Conservation (phyloP, 2,797 vertebrate species). For the Spinus olivaceus region DNA sequence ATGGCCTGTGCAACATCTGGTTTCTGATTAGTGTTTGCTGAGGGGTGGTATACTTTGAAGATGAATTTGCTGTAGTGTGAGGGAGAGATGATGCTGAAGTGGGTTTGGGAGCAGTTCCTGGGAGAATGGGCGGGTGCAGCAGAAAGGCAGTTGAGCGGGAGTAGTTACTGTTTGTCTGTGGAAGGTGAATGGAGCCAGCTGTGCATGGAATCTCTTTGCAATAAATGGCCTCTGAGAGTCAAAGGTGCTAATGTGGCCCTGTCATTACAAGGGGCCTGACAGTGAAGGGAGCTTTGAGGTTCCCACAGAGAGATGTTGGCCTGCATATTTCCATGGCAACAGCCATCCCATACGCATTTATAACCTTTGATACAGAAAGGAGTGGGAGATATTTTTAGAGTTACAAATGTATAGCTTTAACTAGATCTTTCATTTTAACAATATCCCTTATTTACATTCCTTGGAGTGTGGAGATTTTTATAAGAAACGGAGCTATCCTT, state of each 20-base stretch:
- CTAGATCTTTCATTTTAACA: not conserved
- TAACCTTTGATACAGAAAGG: not conserved
- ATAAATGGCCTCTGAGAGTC: slow-evolving; percentile 19
- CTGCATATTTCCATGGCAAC: slow-evolving; percentile 46
- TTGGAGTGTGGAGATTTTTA: not conserved
- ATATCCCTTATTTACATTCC: not conserved
- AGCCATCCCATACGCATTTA: not conserved
- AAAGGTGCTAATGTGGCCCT: slow-evolving; percentile 20
- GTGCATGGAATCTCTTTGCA: not conserved
- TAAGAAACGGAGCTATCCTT: not conserved
- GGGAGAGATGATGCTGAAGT: not conserved
- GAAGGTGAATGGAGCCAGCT: not conserved
- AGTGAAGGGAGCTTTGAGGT: slow-evolving; percentile 15
- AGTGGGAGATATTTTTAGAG: not conserved
- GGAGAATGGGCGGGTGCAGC: not conserved
- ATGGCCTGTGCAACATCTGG: not conserved
- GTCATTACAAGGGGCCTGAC: not conserved
- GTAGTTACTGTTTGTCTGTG: not conserved
- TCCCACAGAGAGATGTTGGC: not conserved
- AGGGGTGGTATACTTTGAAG: not conserved
- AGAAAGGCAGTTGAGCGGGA: not conserved
- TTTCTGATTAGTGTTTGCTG: not conserved
- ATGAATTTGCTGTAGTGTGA: not conserved
- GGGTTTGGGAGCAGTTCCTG: not conserved
- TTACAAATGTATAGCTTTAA: not conserved